Evolutionary conservation across 2,888 invertebrate species (phyloP), one percentile per base, ranked within the genome.

Genomic region (Arrhopalites spinosus): DNA sequence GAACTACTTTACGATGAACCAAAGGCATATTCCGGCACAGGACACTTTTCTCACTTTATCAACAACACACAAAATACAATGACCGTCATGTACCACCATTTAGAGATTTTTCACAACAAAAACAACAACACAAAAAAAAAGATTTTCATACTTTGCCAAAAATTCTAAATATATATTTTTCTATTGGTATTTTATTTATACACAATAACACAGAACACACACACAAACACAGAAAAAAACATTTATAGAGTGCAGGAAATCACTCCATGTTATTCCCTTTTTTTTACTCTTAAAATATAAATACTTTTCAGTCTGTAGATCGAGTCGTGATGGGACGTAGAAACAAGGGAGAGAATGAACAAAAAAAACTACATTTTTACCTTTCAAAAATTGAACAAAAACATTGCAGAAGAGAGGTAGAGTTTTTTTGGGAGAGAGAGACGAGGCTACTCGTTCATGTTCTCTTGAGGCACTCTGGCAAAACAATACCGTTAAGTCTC

Each of bases 11-110:
- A 20, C 81, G 78, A 59, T 81, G 78, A 15, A 81, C 75, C 59
- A 82, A 77, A 29, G 82, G 82, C 82, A 82, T 82, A 20, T 30
- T 29, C 69, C 53, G n/a, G 53, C 17, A n/a, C n/a, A n/a, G n/a
- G n/a, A n/a, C n/a, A 8, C 15, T 53, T 53, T 20, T 53, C 23
- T 53, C n/a, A 53, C 5, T 36, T 3, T 11, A 36, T 11, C 36
- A 3, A 36, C 5, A 11, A 36, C 36, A 36, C 36, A 36, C 36
- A 36, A 36, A 36, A 36, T 11, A 36, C 36, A 7, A n/a, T n/a
- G n/a, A n/a, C n/a, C n/a, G n/a, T n/a, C n/a, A n/a, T n/a, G n/a
- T n/a, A n/a, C n/a, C n/a, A n/a, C n/a, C n/a, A n/a, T n/a, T 8
- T 8, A 56, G 56, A 56, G n/a, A n/a, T 56, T 56, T 56, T n/a